phyloP scores from a whole-genome alignment of 30 jellyfish, hydroid and myxozoan species.

The Cassiopea xamachana region DNA sequence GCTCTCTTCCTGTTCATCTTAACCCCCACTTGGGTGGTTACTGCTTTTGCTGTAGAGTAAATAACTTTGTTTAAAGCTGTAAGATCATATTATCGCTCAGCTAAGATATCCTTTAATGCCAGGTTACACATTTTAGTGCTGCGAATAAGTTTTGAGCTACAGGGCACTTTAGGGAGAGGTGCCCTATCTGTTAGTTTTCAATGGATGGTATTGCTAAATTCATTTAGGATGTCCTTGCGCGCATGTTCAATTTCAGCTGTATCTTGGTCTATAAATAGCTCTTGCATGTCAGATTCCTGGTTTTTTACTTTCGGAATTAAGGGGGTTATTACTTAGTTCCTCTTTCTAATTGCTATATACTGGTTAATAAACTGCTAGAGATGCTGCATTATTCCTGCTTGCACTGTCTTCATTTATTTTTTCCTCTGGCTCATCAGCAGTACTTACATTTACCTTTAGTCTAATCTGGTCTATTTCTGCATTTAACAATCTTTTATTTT shows the following conservation, averaged over 20 bases:
- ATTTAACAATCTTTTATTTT: not conserved
- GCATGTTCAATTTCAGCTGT: not conserved
- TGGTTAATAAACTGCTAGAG: not conserved
- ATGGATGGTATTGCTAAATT: not conserved
- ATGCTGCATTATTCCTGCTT: not conserved
- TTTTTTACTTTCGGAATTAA: not conserved
- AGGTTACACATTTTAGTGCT: not conserved
- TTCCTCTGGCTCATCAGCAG: not conserved
- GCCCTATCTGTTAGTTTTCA: not conserved
- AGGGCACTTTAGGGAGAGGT: conserved; percentile 1
- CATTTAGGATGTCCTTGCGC: not conserved
- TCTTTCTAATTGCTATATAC: not conserved
- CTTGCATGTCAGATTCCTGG: not conserved
- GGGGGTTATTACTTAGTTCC: not conserved
- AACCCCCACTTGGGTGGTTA: not conserved
- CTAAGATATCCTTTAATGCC: not conserved
- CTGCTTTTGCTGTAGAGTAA: conserved; percentile 21
- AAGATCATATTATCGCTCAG: not conserved
- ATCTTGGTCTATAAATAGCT: not conserved
- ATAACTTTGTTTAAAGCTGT: not conserved
- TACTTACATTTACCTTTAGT: not conserved
- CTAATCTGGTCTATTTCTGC: not conserved
- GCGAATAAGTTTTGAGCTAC: not conserved
- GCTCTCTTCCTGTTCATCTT: not conserved
- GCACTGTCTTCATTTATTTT: not conserved